Percentiles rank a stretch among this genome's conserved stretches.
Conservation (phyloP, 2,113 vertebrate genomes). For the Oncorhynchus kisutch region DNA sequence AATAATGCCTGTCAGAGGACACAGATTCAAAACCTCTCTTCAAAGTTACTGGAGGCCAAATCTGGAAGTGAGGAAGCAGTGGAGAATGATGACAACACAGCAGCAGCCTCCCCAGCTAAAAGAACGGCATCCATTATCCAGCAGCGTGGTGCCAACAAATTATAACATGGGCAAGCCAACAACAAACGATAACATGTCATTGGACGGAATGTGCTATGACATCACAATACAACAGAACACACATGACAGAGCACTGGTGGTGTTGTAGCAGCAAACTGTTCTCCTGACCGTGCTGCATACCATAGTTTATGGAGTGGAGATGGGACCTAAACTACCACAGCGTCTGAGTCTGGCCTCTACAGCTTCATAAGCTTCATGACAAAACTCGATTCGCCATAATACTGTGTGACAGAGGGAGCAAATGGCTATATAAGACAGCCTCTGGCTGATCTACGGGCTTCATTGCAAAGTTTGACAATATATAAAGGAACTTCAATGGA, state of each 20-base stretch:
- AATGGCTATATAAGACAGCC: not conserved
- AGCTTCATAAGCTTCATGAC: not conserved
- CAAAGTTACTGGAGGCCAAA: no score
- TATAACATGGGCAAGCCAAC: no score
- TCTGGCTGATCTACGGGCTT: not conserved
- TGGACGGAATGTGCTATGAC: no score
- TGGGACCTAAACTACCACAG: conserved; percentile 11
- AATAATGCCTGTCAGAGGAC: no score
- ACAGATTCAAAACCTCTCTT: no score
- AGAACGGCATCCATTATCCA: no score
- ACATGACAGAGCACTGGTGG: conserved; percentile 14
- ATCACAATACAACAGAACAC: not conserved
- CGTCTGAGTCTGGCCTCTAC: conserved; percentile 18
- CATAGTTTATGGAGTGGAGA: conserved; percentile 38
- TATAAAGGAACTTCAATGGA: no score
- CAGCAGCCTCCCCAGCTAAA: no score
- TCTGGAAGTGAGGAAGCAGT: no score
- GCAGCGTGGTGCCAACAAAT: no score
- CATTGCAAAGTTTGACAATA: not conserved
- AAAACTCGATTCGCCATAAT: conserved; percentile 5
- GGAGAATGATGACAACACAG: no score
- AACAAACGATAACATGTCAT: no score
- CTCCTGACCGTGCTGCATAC: conserved; percentile 31
- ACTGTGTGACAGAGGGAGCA: conserved; percentile 9
- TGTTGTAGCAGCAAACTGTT: conserved; percentile 11